A percentile compares a stretch with the other conserved stretches of the same genome.
Conservation (phyloP, 2,888 invertebrate genomes). For the Trimorus sp. region DNA sequence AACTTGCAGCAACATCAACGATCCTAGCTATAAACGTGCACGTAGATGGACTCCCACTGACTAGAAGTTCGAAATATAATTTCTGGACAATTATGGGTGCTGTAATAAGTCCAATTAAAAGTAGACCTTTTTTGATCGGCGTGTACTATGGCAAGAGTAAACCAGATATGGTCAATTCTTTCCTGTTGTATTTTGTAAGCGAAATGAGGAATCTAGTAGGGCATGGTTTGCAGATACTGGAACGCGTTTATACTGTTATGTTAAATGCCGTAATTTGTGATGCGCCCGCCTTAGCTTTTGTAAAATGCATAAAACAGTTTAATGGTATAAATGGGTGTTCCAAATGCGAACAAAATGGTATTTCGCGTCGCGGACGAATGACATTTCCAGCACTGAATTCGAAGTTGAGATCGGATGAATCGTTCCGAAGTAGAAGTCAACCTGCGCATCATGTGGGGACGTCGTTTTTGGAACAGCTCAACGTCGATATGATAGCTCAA, state of each 20-base stretch:
- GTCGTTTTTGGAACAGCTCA: conserved; percentile 1
- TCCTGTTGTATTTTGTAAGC: not conserved
- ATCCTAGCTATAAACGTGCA: not conserved
- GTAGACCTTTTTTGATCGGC: not conserved
- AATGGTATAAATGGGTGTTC: not conserved
- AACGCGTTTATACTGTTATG: not conserved
- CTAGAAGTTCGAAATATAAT: not conserved
- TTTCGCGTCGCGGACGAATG: not conserved
- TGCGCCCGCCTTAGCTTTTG: conserved; percentile 1
- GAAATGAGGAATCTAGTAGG: not conserved
- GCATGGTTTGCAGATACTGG: not conserved
- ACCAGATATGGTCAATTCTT: not conserved
- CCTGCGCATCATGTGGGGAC: conserved; percentile 4
- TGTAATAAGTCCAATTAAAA: not conserved
- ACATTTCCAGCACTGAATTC: not conserved
- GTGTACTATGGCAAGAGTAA: conserved; percentile 5
- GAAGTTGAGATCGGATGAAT: conserved; percentile 1
- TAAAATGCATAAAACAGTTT: not conserved
- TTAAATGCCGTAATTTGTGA: conserved; percentile 6
- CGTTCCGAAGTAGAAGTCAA: conserved; percentile 6
- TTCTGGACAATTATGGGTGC: conserved; percentile 2
- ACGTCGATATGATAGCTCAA: conserved; percentile 1
- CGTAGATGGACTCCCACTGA: not conserved
- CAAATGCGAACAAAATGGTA: not conserved
- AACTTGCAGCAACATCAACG: not conserved